Evolutionary conservation across 2,113 vertebrate species (phyloP).

Genomic region (Terrapene triunguis): DNA sequence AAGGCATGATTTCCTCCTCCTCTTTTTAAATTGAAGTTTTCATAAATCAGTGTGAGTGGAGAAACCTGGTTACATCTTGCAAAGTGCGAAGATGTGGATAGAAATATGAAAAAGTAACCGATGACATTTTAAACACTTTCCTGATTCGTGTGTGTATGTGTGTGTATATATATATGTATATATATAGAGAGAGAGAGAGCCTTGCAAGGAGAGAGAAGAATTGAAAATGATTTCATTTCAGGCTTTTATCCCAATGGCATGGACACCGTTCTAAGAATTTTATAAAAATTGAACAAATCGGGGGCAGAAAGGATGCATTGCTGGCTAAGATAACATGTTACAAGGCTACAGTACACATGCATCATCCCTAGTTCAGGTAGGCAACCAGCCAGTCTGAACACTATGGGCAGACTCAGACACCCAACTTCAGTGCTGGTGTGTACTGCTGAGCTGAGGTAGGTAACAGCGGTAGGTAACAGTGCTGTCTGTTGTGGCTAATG

Average conservation of each 20-base stretch:
- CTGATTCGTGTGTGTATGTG: conserved; percentile 64
- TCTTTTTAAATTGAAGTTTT: conserved; percentile 81
- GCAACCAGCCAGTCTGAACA: neutral
- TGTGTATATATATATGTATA: neutral
- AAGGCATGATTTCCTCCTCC: conserved; percentile 64
- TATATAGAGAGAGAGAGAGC: neutral
- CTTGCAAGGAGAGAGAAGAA: neutral
- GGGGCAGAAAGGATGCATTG: neutral
- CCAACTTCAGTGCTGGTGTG: neutral
- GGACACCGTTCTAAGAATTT: conserved; percentile 49
- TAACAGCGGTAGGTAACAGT: neutral
- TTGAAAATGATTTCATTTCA: conserved; percentile 62
- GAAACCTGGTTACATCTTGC: conserved; percentile 77
- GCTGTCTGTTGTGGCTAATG: neutral
- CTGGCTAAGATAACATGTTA: neutral
- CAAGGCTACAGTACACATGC: neutral
- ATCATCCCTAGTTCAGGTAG: neutral
- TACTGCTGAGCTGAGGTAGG: neutral
- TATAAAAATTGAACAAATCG: conserved; percentile 52
- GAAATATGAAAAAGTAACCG: conserved; percentile 77
- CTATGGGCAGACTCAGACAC: neutral
- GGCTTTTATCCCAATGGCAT: conserved; percentile 61
- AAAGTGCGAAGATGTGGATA: conserved; percentile 75
- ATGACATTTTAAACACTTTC: conserved; percentile 82
- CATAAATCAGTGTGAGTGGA: conserved; percentile 72